These are phyloP conservation scores for Sminthurides aquaticus DNA, from an alignment of 2,888 invertebrate species.

Conservation along the genomic window DNA sequence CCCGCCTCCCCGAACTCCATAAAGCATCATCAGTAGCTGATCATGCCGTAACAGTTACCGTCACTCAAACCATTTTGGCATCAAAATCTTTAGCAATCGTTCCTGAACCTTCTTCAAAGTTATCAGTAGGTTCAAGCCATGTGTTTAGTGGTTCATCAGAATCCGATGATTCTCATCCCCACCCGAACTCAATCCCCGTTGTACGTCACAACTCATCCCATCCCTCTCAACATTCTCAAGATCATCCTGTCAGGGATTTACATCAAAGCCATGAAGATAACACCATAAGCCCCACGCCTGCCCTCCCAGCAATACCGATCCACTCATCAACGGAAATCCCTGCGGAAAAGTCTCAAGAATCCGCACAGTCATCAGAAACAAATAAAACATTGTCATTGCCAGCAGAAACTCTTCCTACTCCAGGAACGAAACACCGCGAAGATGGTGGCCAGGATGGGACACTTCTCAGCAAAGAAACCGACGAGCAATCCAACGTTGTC, in stretches of 20 bases:
- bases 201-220: background rate
- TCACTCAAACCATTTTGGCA: conserved; percentile 17
- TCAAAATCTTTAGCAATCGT: background rate
- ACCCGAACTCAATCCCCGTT: background rate
- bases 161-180: background rate
- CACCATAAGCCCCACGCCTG: conserved; percentile 18
- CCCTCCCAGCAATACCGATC: conserved; percentile 18
- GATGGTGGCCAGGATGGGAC: background rate
- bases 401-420: background rate
- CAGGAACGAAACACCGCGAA: background rate
- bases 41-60: conserved; percentile 19
- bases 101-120: background rate
- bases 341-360: background rate
- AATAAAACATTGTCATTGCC: background rate
- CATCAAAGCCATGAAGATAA: conserved; percentile 12
- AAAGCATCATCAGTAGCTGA: too few relatives aligned
- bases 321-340: conserved; percentile 3
- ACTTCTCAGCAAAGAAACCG: background rate
- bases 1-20: conserved; percentile 8
- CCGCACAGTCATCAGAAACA: background rate
- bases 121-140: background rate
- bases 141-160: background rate
- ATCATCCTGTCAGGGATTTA: background rate
- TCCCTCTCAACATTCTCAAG: background rate
- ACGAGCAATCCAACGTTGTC: background rate